Evolutionary conservation across 2,888 invertebrate species (phyloP).

Genomic region (Pheosia gnoma): DNA sequence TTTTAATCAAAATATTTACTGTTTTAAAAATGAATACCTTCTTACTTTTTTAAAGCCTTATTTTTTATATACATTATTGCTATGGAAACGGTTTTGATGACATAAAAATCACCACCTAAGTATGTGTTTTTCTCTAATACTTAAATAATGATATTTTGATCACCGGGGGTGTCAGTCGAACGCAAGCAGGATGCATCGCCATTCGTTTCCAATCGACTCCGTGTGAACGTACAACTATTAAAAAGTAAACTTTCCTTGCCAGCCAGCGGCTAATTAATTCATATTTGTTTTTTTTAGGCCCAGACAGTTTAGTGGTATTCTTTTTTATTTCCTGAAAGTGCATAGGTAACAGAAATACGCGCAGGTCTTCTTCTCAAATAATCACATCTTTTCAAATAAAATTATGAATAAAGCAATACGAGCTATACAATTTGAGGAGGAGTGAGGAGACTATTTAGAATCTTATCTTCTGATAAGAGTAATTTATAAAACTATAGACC

Average conservation of each 20-base stretch:
- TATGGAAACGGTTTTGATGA: constrained; percentile 7
- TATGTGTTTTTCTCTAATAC: constrained; percentile 47
- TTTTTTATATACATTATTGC: neutral
- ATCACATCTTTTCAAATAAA: too few species aligned
- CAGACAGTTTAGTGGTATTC: neutral
- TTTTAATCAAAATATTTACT: too few species aligned
- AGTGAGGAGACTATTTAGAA: too few species aligned
- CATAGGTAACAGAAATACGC: too few species aligned
- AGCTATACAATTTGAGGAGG: too few species aligned
- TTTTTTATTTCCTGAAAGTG: neutral
- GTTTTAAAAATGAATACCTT: neutral
- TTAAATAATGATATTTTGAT: constrained; percentile 71
- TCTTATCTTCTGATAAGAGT: too few species aligned
- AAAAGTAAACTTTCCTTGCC: constrained; percentile 23
- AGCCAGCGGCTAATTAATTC: constrained; percentile 9
- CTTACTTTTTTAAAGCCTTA: too few species aligned
- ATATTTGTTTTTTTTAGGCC: constrained; percentile 14
- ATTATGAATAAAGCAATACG: too few species aligned
- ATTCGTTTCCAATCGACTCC: constrained; percentile 50
- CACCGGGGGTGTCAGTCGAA: constrained; percentile 51
- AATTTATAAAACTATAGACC: too few species aligned
- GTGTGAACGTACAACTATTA: constrained; percentile 18
- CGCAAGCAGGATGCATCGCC: constrained; percentile 51
- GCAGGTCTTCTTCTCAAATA: too few species aligned
- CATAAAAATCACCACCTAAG: constrained; percentile 17